A percentile compares a stretch with the other conserved stretches of the same genome.
Conservation (phyloP, 2,888 invertebrate genomes). For the Furcula furcula region DNA sequence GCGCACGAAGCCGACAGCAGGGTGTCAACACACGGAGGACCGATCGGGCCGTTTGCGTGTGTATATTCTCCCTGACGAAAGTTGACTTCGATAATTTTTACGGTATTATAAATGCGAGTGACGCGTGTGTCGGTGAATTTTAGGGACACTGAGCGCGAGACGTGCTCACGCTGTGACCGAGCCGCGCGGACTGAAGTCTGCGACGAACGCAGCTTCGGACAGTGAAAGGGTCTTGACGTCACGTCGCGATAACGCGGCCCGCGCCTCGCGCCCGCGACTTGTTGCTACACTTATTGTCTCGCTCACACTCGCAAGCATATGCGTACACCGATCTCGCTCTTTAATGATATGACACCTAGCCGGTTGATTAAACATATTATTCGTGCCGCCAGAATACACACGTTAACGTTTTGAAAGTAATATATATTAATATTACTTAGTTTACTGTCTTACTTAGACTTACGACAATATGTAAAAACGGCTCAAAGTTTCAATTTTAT, state of each 20-base stretch:
- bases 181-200: conserved; percentile 73
- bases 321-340: conserved; percentile 57
- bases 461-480: too few species aligned
- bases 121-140: conserved; percentile 59
- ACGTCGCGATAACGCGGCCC: conserved; percentile 74
- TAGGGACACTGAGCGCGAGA: conserved; percentile 67
- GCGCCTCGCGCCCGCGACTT: conserved; percentile 51
- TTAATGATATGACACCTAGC: conserved; percentile 51
- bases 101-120: conserved; percentile 41
- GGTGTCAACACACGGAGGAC: conserved; percentile 57
- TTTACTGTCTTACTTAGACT: too few species aligned
- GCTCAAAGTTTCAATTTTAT: too few species aligned
- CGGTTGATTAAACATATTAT: conserved; percentile 50
- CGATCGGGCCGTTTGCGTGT: conserved; percentile 61
- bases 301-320: conserved; percentile 30
- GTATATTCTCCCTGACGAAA: conserved; percentile 38
- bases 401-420: conserved; percentile 41
- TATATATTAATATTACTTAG: too few species aligned
- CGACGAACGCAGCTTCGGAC: conserved; percentile 51
- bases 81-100: conserved; percentile 41
- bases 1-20: conserved; percentile 20
- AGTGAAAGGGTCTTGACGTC: conserved; percentile 83
- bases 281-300: conserved; percentile 65
- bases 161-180: conserved; percentile 75
- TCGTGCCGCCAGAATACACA: conserved; percentile 40